Evolutionary conservation across 2,888 invertebrate genomes (phyloP), one percentile per base, ranked within the genome.

Genomic region (Nomada fabriciana): DNA sequence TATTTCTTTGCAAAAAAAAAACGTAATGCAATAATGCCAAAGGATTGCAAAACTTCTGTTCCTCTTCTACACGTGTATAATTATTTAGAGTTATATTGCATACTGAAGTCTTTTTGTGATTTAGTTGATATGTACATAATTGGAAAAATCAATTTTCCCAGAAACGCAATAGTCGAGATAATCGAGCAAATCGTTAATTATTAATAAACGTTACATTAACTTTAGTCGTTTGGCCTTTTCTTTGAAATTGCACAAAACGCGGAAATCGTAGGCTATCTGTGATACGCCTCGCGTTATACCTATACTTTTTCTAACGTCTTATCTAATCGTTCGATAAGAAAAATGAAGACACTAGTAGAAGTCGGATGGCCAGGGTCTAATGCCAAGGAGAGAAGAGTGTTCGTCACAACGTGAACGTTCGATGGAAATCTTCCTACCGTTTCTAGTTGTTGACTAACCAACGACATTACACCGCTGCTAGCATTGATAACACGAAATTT

Each of bases 291-390:
- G 20, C 9, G 59, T 50, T 52, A 42, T 15, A n/a, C 7, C 36
- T 11, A 36, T 69, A 50, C 53, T 61, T 47, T 23, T 60, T 20
- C 57, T 43, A 29, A 25, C n/a, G 15, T 20, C 69, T 86, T 89
- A 89, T 90, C 88, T 90, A 86, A 90, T 91, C 90, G 64, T 53
- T 20, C 55, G 29, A 76, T 29, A 53, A 76, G 63, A 86, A 86
- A 90, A 90, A 87, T 85, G 52, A 64, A 86, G 87, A 83, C 76
- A 23, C 59, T 57, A 47, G 53, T 60, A 72, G 76, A 73, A 74
- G 20, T 73, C 43, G 71, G 55, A 23, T 59, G 74, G 57, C 63
- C 67, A 84, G 81, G 82, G 87, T 89, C 83, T 84, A 87, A 88
- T 90, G 89, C 86, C 88, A 89, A 89, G 87, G 86, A 86, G 76